A percentile compares a stretch with the other conserved stretches of the same genome.
These are phyloP conservation scores for Fragum whitleyi DNA, from an alignment of 2,888 invertebrate genomes.

Conservation along the genomic window DNA sequence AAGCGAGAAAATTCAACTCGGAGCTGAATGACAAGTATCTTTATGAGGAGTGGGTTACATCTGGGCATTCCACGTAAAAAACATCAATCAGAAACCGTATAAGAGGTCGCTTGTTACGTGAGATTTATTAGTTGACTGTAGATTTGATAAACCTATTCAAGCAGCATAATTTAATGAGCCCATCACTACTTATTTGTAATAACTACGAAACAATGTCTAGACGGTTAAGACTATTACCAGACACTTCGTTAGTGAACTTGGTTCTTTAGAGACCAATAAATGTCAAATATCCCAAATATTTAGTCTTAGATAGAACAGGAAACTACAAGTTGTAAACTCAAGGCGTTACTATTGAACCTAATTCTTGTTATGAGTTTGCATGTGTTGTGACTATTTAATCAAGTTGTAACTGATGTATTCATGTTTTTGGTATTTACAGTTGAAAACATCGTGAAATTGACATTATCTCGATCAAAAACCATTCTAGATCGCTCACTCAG, in stretches of 20 bases:
- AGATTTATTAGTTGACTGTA: not conserved
- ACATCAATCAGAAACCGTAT: not conserved
- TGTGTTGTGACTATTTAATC: too few species aligned
- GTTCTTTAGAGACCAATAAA: not conserved
- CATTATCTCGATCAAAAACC: too few species aligned
- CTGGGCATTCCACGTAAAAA: too few species aligned
- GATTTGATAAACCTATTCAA: not conserved
- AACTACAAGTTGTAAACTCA: not conserved
- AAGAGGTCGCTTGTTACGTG: not conserved
- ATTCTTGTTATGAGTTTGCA: too few species aligned
- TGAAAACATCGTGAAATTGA: too few species aligned
- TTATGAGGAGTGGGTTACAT: too few species aligned
- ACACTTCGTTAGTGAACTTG: not conserved
- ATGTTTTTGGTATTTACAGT: too few species aligned
- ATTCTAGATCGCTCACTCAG: too few species aligned
- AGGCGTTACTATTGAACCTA: not conserved
- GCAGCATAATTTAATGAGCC: not conserved
- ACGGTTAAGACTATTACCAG: conserved; percentile 1
- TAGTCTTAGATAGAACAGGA: not conserved
- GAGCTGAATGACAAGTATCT: too few species aligned
- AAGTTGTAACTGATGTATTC: too few species aligned
- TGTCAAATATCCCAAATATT: not conserved
- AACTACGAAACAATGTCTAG: not conserved
- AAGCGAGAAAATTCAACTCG: too few species aligned
- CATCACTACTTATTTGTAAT: not conserved